Evolutionary conservation across 2,113 vertebrate species (phyloP).

Genomic region (Strix uralensis): DNA sequence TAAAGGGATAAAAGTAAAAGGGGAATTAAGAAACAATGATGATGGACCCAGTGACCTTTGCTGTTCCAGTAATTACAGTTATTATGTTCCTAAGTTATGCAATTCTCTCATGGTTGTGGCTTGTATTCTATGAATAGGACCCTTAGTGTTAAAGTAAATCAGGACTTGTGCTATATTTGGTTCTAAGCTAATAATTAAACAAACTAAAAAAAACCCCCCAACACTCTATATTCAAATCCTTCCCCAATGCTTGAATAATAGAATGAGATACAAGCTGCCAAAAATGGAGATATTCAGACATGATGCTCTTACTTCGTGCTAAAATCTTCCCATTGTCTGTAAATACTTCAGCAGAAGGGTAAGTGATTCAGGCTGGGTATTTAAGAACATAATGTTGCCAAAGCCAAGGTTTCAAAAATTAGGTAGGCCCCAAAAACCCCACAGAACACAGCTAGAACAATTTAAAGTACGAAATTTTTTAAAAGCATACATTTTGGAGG

Average conservation of each 20-base stretch:
- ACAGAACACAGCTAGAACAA: not conserved
- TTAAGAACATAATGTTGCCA: not conserved
- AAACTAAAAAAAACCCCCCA: not conserved
- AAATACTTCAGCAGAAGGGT: not conserved
- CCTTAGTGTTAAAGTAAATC: constrained; percentile 50
- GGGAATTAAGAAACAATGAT: constrained; percentile 27
- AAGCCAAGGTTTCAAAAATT: not conserved
- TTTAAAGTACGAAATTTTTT: not conserved
- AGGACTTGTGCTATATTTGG: constrained; percentile 55
- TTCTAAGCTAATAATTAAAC: constrained; percentile 71
- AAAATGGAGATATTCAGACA: constrained; percentile 1
- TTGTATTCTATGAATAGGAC: constrained; percentile 33
- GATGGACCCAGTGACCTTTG: constrained; percentile 26
- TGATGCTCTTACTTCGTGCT: constrained; percentile 14
- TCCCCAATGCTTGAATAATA: constrained; percentile 35
- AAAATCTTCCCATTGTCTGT: not conserved
- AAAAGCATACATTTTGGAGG: not conserved
- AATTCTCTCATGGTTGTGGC: constrained; percentile 26
- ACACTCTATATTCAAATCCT: constrained; percentile 16
- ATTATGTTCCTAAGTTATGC: constrained; percentile 38
- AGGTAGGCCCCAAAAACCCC: not conserved
- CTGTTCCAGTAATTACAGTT: constrained; percentile 2
- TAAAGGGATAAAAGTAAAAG: not conserved
- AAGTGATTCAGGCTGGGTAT: not conserved
- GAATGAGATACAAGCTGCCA: constrained; percentile 20